Evolutionary conservation across 2,113 vertebrate species (phyloP).

Genomic region (Calcarius ornatus): DNA sequence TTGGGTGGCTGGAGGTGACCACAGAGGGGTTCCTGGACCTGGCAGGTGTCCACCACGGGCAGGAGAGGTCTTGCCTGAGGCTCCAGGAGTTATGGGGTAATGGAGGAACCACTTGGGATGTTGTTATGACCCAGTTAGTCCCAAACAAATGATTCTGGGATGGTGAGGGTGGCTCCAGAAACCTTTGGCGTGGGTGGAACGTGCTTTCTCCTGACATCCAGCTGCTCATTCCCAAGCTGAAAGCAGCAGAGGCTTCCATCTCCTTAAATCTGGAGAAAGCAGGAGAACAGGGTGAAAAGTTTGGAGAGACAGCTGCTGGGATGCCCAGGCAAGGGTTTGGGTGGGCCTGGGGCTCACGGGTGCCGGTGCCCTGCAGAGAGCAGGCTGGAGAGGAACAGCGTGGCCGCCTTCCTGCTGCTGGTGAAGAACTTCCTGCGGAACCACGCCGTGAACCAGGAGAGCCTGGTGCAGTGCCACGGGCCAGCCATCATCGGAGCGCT

Average conservation of each 20-base stretch:
- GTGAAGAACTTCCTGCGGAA: conserved; percentile 88
- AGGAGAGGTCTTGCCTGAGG: background rate
- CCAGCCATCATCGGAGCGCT: conserved; percentile 88
- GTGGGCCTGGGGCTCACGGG: background rate
- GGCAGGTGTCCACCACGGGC: background rate
- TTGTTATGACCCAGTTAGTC: background rate
- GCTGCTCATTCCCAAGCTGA: background rate
- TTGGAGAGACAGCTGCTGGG: background rate
- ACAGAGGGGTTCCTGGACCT: accelerated
- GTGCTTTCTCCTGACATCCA: accelerated
- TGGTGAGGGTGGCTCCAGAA: background rate
- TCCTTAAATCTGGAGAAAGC: background rate
- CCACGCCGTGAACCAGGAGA: conserved; percentile 91
- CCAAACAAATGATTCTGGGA: background rate
- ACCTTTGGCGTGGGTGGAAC: accelerated
- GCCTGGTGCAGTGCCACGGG: conserved; percentile 89
- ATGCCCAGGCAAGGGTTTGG: background rate
- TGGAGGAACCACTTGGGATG: background rate
- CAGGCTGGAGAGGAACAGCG: conserved; percentile 87
- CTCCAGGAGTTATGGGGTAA: accelerated
- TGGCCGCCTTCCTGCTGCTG: conserved; percentile 93
- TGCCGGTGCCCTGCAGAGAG: conserved; percentile 71
- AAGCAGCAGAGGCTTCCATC: background rate
- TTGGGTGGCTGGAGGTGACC: background rate
- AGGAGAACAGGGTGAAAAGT: background rate